Base-by-base conservation (phyloP, 2,113 vertebrate genomes). In the Callaeas wilsoni region DNA sequence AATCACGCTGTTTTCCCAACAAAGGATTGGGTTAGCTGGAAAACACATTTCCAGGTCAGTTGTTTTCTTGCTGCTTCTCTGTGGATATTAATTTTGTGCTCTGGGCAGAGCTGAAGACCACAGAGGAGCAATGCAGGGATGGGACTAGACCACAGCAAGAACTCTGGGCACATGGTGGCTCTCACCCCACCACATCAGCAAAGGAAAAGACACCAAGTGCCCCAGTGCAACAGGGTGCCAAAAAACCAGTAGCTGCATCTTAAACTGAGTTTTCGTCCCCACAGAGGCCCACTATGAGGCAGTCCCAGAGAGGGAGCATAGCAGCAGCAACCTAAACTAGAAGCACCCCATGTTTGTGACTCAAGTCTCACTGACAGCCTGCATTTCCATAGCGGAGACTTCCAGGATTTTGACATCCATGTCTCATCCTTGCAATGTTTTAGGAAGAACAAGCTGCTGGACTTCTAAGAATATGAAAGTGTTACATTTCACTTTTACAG, bases 371-470 rank as follows among this genome's bases (percentile, higher is more conserved):
- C 30, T 6, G 1, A 27, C 32, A 69, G 64, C 6, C 64, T 84
- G 59, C 44, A 32, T 33, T 42, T 42, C 33, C 60, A 12, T 0
- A 16, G 52, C 19, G 47, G 42, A 2, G 2, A 47, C 25, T 71
- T 39, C 35, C 42, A 71, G 74, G 33, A 81, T 55, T 86, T 62
- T 15, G 47, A 29, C 1, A 4, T 32, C 9, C 37, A 16, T 7
- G 6, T 55, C 65, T 92, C 62, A 79, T 44, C 56, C 10, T 15
- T 52, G 44, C 65, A 52, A 21, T 27, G 32, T 32, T 94, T 76
- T 74, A 76, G 49, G 22, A 60, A 76, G 39, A 95, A 85, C 10
- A 87, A 94, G 70, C 70, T 87, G 49, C 75, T 83, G 90, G 53
- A 71, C 49, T 93, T 91, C 22, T 30, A 65, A 91, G 53, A 93